These are phyloP conservation scores for Netelia virgata DNA, from an alignment of 2,888 invertebrate genomes.

Conservation along the genomic window DNA sequence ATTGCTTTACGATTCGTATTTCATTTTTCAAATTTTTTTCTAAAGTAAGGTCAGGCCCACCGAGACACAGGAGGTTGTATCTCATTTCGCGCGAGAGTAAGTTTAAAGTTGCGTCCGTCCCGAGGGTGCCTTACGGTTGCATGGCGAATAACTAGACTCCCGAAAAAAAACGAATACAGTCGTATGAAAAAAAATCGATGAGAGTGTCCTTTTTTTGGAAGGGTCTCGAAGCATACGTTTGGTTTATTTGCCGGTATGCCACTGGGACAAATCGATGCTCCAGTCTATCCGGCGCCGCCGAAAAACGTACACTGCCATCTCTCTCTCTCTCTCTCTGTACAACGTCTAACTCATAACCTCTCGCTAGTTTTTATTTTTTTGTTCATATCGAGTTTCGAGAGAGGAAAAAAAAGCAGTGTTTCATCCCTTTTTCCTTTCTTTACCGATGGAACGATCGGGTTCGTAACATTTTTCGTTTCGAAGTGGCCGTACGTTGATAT, in stretches of 20 bases:
- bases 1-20: slow-evolving; percentile 32
- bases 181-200: slow-evolving; percentile 11
- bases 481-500: slow-evolving; percentile 16
- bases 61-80: slow-evolving; percentile 23
- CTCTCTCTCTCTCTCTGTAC: no score
- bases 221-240: slow-evolving; percentile 1
- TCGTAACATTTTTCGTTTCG: slow-evolving; percentile 9
- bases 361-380: slow-evolving; percentile 20
- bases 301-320: slow-evolving; percentile 4
- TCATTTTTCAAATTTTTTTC: slow-evolving; percentile 1
- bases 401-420: slow-evolving; percentile 2
- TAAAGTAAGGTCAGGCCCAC: slow-evolving; percentile 10
- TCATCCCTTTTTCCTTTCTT: slow-evolving; percentile 18
- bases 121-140: background rate
- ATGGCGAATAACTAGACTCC: background rate
- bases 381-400: background rate
- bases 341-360: slow-evolving; percentile 12
- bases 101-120: background rate
- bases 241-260: slow-evolving; percentile 18
- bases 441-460: background rate
- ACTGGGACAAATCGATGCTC: slow-evolving; percentile 50
- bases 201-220: slow-evolving; percentile 25
- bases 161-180: background rate
- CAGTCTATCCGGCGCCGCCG: slow-evolving; percentile 23
- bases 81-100: slow-evolving; percentile 24